Conservation (phyloP, 2,797 vertebrate genomes). For the Cuniculus paca region DNA sequence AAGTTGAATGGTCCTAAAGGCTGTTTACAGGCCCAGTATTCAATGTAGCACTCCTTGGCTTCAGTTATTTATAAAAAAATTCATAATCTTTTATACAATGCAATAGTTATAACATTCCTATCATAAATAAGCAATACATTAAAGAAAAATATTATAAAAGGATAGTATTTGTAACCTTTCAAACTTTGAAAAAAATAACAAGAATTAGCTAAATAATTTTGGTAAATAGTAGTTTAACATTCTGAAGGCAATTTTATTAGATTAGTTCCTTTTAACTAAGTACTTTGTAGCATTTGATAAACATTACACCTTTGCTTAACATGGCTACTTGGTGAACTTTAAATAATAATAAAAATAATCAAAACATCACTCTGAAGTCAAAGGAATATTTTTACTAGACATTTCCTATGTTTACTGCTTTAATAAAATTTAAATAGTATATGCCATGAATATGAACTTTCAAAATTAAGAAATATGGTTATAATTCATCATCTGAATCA, state of each 20-base stretch:
- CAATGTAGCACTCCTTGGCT: background rate
- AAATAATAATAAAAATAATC: conserved; percentile 81
- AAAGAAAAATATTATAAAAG: conserved; percentile 69
- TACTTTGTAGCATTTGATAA: conserved; percentile 69
- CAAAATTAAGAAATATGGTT: conserved; percentile 62
- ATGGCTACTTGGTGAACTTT: conserved; percentile 73
- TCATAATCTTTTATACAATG: background rate
- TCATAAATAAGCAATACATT: conserved; percentile 75
- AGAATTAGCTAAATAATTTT: conserved; percentile 80
- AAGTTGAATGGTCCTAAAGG: background rate
- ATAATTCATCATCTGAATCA: conserved; percentile 73
- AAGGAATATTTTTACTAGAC: conserved; percentile 69
- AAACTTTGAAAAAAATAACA: conserved; percentile 84
- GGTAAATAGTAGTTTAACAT: conserved; percentile 82
- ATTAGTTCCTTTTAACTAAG: conserved; percentile 58
- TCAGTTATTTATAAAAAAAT: background rate
- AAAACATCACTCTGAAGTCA: conserved; percentile 76
- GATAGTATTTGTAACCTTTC: conserved; percentile 76
- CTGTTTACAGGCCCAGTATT: background rate
- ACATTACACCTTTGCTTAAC: conserved; percentile 69
- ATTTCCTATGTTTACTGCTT: conserved; percentile 46
- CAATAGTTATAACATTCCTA: background rate
- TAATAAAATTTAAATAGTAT: conserved; percentile 69
- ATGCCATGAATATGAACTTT: conserved; percentile 1
- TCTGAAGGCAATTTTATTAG: conserved; percentile 69